Conservation (phyloP, 1,140 invertebrate species). For the honey bee (Apis mellifera) region Amel_HAv3.1 CM009933.2:8600501-8601000, state of each 20-base stretch:
- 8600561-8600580: constrained; percentile 29
- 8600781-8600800: no score
- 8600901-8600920: no score
- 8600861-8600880: no score
- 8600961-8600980: no score
- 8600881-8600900: no score
- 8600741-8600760: not conserved
- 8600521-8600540: not conserved
- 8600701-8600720: not conserved
- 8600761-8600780: not conserved
- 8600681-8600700: constrained; percentile 29
- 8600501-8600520: constrained; percentile 33
- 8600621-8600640: constrained; percentile 33
- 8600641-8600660: constrained; percentile 29
- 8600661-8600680: constrained; percentile 12
- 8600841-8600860: no score
- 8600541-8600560: constrained; percentile 49
- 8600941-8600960: no score
- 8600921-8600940: no score
- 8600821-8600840: no score
- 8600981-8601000: no score
- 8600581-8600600: constrained; percentile 61
- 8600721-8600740: not conserved
- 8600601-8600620: constrained; percentile 55
- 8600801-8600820: no score